Conservation (phyloP, 2,888 invertebrate species). For the Arenicola marina region DNA sequence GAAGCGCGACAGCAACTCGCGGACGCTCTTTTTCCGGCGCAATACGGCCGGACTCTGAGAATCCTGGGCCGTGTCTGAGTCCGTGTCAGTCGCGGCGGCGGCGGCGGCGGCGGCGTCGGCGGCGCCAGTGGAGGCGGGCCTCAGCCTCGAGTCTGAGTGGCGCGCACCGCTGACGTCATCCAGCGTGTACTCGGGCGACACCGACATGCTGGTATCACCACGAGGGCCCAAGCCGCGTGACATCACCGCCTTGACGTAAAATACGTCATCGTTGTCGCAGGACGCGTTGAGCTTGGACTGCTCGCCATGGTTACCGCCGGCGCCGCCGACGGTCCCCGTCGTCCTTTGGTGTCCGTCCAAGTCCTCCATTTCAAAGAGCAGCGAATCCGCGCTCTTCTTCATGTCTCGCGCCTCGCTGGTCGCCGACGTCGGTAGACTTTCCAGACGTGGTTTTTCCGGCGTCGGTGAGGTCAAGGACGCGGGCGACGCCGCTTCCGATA, state of each 20-base stretch:
- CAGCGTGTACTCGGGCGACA: not conserved
- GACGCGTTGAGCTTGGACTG: conserved; percentile 1
- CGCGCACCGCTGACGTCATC: not conserved
- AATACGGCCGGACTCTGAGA: not conserved
- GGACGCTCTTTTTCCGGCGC: conserved; percentile 1
- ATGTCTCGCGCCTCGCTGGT: not conserved
- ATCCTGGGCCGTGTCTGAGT: not conserved
- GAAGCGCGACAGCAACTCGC: not conserved
- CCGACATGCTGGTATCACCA: conserved; percentile 3
- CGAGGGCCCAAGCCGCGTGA: too few species aligned
- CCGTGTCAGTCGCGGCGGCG: not conserved
- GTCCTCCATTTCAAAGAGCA: conserved; percentile 3
- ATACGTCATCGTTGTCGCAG: not conserved
- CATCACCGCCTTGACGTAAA: not conserved
- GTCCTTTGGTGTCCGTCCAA: not conserved
- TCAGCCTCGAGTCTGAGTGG: not conserved
- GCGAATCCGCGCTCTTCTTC: conserved; percentile 1
- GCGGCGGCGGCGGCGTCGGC: too few species aligned
- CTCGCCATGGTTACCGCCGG: too few species aligned
- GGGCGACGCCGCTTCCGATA: not conserved
- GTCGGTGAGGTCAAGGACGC: too few species aligned
- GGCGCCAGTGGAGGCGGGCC: not conserved
- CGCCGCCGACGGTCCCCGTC: too few species aligned
- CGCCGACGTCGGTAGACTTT: not conserved
- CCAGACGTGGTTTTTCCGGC: too few species aligned